Evolutionary conservation across 2,797 vertebrate species (phyloP), one percentile per base, ranked within the genome.

Genomic region (Antennarius maculatus): DNA sequence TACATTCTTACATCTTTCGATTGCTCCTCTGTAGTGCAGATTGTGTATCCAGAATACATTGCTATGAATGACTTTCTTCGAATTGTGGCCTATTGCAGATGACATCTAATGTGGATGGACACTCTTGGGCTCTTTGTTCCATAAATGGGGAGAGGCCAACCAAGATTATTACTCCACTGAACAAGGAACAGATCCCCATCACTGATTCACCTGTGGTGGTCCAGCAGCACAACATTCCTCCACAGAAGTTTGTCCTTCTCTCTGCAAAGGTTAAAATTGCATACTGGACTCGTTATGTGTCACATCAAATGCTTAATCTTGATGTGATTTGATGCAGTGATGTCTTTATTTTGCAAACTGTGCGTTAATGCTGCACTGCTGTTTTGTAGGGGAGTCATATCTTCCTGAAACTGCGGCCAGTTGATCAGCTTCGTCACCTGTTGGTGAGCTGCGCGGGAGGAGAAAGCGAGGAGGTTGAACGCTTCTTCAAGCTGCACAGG

Each of bases 401-500:
- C 83, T 99, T 99, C 86, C 95, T 98, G 77, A 99, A 99, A 79
- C 92, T 99, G 61, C 93, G 97, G 49, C 98, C 97, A 0, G 97
- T 99, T 0, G 97, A 99, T 86, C 97, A 99, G 70, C 90, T 99
- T 41, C 95, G 97, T 34, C 95, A 98, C 87, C 94, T 99, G 34
- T 93, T 99, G 79, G 96, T 99, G 61, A 96, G 94, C 92, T 96
- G 95, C 11, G 86, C 91, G 10, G 95, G 97, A 79, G 96, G 96
- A 28, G 97, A 99, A 81, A 96, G 96, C 75, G 97, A 99, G 76
- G 97, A 99, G 43, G 94, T 98, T 12, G 96, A 98, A 76, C 95
- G 96, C 28, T 99, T 99, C 91, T 99, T 98, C 86, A 99, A 99
- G 84, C 89, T 99, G 65, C 95, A 99, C 90, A 93, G 95, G 94